Evolutionary conservation across 2,888 invertebrate genomes (phyloP).

Genomic region (Eurytoma adleriae): DNA sequence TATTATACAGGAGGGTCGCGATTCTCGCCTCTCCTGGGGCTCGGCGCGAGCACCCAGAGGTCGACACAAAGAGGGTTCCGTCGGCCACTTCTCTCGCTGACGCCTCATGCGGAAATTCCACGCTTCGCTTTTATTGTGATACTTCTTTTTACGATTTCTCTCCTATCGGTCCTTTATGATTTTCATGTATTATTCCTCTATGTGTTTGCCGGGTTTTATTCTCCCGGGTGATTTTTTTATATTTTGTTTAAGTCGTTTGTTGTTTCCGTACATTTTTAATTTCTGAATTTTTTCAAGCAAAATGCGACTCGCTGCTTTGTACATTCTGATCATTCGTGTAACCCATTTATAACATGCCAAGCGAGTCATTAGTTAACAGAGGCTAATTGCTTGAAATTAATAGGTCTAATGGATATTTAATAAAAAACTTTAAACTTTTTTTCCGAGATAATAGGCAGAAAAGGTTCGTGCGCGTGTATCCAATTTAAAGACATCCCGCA

Average conservation of each 20-base stretch:
- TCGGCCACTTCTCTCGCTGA: conserved; percentile 2
- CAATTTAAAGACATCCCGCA: background rate
- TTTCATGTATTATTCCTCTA: background rate
- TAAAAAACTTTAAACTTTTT: background rate
- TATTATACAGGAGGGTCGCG: conserved; percentile 59
- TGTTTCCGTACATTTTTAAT: background rate
- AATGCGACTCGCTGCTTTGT: too few species aligned
- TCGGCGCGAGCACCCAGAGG: background rate
- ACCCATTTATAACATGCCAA: background rate
- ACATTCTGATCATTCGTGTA: background rate
- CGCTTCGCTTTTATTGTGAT: conserved; percentile 28
- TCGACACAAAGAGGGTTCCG: background rate
- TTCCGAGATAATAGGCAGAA: background rate
- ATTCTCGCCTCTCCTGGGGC: conserved; percentile 47
- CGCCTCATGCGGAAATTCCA: conserved; percentile 35
- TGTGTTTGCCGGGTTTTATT: background rate
- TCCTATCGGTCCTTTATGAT: too few species aligned
- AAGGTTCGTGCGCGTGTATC: background rate
- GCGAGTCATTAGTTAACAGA: background rate
- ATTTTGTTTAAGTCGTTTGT: conserved; percentile 5
- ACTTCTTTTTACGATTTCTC: conserved; percentile 22
- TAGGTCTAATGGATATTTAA: background rate
- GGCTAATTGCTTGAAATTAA: conserved; percentile 11
- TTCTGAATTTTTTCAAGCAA: background rate
- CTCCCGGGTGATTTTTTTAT: background rate